phyloP scores from a whole-genome alignment of 2,888 invertebrate species.

The Phortica okadai region DNA sequence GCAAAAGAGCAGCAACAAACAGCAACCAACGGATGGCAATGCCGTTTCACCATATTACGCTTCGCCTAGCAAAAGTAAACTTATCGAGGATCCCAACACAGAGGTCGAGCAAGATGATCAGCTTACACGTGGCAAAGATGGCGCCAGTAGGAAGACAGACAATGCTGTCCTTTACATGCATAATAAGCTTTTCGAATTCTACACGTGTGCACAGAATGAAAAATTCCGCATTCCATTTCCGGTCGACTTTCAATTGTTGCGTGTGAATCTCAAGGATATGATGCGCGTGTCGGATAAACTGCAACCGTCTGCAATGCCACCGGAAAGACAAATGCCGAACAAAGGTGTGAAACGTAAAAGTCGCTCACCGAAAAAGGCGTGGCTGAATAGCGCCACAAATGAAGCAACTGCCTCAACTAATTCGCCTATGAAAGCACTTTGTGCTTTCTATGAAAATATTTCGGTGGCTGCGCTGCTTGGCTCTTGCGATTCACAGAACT shows the following conservation, averaged over 20 bases:
- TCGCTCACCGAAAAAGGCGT: constrained; percentile 71
- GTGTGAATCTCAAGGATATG: constrained; percentile 68
- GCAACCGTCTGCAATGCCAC: constrained; percentile 2
- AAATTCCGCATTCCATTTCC: constrained; percentile 72
- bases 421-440: constrained; percentile 75
- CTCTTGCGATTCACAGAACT: constrained; percentile 39
- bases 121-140: background rate
- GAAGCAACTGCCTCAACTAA: constrained; percentile 49
- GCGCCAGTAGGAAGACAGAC: background rate
- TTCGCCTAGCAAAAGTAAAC: constrained; percentile 57
- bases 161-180: constrained; percentile 57
- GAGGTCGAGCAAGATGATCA: constrained; percentile 34
- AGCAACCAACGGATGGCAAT: constrained; percentile 10
- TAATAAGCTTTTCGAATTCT: constrained; percentile 72
- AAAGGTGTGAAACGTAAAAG: constrained; percentile 61
- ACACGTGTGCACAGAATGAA: constrained; percentile 69
- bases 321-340: background rate
- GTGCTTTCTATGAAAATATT: constrained; percentile 75
- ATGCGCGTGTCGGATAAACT: constrained; percentile 54
- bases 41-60: constrained; percentile 49
- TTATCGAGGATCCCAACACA: constrained; percentile 48
- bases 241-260: constrained; percentile 68
- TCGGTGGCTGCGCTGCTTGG: constrained; percentile 73
- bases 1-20: constrained; percentile 17
- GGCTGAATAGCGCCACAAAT: constrained; percentile 62